These are phyloP conservation scores for Fabriciana adippe DNA, from an alignment of 2,888 invertebrate genomes.

Conservation along the genomic window DNA sequence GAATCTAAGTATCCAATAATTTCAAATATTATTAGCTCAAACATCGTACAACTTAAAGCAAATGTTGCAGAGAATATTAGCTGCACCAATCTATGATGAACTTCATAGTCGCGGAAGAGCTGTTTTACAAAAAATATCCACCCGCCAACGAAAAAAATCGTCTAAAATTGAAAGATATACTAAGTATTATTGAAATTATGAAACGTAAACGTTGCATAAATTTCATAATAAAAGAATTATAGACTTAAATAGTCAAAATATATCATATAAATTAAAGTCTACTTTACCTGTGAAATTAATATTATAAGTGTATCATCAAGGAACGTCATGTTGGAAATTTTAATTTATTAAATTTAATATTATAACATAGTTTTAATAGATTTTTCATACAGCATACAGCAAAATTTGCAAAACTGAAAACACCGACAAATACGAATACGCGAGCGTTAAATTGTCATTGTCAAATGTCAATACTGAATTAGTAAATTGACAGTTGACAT, in stretches of 20 bases:
- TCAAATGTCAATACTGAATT: background rate
- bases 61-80: conserved; percentile 98
- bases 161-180: conserved; percentile 79
- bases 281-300: conserved; percentile 88
- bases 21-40: conserved; percentile 99
- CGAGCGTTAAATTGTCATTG: background rate
- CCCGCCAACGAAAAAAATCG: conserved; percentile 96
- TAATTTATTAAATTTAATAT: background rate
- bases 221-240: no score
- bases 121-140: conserved; percentile 99
- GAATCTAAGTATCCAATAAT: conserved; percentile 96
- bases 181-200: conserved; percentile 12
- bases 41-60: conserved; percentile 98
- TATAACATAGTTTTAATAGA: background rate
- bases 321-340: conserved; percentile 85
- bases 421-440: conserved; percentile 10
- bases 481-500: no score
- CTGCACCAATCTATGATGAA: conserved; percentile 96
- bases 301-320: conserved; percentile 92
- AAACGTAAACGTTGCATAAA: background rate
- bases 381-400: background rate
- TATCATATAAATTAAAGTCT: background rate
- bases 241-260: no score
- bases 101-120: conserved; percentile 98
- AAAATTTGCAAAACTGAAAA: background rate